phyloP scores from a whole-genome alignment of 2,113 vertebrate genomes.

The Hippolais icterina region DNA sequence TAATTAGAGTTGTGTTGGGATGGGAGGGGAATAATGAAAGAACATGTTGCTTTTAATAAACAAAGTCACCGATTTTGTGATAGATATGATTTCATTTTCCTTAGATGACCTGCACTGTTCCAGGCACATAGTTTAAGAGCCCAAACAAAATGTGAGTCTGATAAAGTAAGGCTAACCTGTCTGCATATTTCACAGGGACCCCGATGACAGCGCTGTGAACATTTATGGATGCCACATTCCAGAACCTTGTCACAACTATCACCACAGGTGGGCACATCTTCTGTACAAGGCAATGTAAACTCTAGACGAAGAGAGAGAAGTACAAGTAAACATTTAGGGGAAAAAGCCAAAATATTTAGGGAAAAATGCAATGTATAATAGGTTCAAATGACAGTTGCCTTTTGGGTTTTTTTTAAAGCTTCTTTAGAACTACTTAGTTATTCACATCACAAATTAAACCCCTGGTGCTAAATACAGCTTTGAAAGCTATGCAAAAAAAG shows the following conservation, averaged over 20 bases:
- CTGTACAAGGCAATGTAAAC: conserved; percentile 90
- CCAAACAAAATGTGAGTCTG: background rate
- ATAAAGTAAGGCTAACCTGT: conserved; percentile 78
- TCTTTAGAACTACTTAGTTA: background rate
- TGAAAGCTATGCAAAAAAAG: background rate
- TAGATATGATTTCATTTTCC: background rate
- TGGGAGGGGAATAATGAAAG: background rate
- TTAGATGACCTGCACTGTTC: background rate
- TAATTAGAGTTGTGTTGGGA: background rate
- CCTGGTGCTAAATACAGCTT: background rate
- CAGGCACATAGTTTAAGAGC: background rate
- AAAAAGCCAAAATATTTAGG: background rate
- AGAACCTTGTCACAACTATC: conserved; percentile 91
- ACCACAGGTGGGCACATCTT: conserved; percentile 90
- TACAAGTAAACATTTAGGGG: background rate
- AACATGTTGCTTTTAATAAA: background rate
- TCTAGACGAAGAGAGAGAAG: conserved; percentile 67
- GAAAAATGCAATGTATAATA: background rate
- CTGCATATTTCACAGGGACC: conserved; percentile 93
- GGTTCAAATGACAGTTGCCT: background rate
- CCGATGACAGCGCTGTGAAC: conserved; percentile 94
- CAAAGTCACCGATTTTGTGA: background rate
- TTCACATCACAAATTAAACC: background rate
- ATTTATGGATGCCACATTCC: conserved; percentile 90
- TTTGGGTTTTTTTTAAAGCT: background rate